Base-by-base conservation (phyloP, 2,113 vertebrate species). In the Galbula dea region DNA sequence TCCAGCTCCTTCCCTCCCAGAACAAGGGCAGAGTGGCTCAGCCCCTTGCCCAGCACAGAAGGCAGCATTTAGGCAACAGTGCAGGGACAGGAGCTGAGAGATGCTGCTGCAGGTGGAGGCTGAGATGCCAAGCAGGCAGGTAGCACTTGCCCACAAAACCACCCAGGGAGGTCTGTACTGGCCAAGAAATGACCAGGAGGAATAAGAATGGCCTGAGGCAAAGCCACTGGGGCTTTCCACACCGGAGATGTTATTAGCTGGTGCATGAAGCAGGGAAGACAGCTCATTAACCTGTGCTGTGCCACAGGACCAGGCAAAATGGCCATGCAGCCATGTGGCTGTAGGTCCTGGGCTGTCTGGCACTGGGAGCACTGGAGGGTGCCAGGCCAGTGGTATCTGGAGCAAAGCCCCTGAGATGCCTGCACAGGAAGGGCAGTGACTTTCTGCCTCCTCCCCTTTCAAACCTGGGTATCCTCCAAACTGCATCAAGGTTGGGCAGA, bases 121-220 rank as follows among this genome's bases (percentile, higher is more conserved):
- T 21, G 62, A 46, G 61, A 24, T 23, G 32, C 67, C 0, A 6
- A 69, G 77, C 1, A 2, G 79, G 55, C 51, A 45, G 86, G 61
- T 2, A 71, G 30, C 36, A 0, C 57, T 88, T 1, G 77, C 76
- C 80, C 54, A 36, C 4, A 2, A 34, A 58, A 61, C 52, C n/a
- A 65, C 73, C 48, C 83, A 14, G 29, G 6, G 1, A 51, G 77
- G 66, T 45, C 83, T 32, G 58, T 26, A 6, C 66, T 59, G 93
- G 91, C 87, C 84, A 3, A 80, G 89, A 89, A 66, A 83, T 92
- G 89, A 93, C 93, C 94, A 82, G 94, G 69, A 93, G 72, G 90
- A 92, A 66, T 54, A 80, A 73, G 12, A 62, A 94, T 4, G 62
- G 89, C 96, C 94, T 21, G 74, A 91, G 96, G 95, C 89, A 48